phyloP scores from a whole-genome alignment of 2,888 invertebrate species.

The Drosophila pullipes region DNA sequence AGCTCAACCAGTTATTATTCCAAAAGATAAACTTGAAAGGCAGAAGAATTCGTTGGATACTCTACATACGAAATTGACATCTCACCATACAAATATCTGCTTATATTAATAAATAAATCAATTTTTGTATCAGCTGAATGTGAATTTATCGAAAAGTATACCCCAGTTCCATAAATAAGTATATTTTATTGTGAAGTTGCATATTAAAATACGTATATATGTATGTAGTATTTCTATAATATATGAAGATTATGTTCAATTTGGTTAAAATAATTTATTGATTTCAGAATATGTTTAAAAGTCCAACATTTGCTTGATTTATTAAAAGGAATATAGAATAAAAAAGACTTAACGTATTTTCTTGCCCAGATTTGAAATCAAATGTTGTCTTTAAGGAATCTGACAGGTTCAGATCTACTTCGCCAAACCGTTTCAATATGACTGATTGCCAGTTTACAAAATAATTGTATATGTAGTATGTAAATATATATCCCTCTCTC shows the following conservation, averaged over 20 bases:
- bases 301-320: constrained; percentile 54
- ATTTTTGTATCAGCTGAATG: constrained; percentile 1
- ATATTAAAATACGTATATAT: constrained; percentile 34
- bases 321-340: constrained; percentile 49
- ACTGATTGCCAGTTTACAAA: constrained; percentile 39
- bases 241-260: constrained; percentile 61
- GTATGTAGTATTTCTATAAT: constrained; percentile 25
- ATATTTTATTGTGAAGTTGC: constrained; percentile 59
- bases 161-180: constrained; percentile 47
- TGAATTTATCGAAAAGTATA: constrained; percentile 18
- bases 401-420: constrained; percentile 48
- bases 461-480: constrained; percentile 22
- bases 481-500: constrained; percentile 9
- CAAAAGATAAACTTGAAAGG: background rate
- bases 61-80: background rate
- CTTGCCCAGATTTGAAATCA: constrained; percentile 61
- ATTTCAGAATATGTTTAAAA: constrained; percentile 63
- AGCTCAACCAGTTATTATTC: constrained; percentile 8
- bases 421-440: constrained; percentile 45
- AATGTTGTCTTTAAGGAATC: constrained; percentile 53
- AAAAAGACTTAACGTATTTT: constrained; percentile 69
- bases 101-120: background rate
- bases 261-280: constrained; percentile 81
- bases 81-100: background rate
- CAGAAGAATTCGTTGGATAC: background rate